Conservation (phyloP, 2,888 invertebrate genomes). For the Ophion obscuratus region DNA sequence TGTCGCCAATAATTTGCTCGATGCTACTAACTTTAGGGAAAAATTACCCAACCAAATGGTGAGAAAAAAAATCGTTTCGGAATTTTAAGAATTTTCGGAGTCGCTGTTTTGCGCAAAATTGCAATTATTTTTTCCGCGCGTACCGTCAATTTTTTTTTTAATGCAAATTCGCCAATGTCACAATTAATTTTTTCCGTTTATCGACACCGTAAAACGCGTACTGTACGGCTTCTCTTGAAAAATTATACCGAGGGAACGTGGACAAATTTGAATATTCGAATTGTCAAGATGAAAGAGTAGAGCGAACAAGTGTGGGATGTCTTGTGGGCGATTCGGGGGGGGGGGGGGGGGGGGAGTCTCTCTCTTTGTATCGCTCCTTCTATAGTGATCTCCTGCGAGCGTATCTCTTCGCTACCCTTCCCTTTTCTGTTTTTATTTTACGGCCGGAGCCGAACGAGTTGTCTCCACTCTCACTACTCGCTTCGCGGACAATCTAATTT, state of each 20-base stretch:
- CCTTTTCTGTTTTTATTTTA: conserved; percentile 34
- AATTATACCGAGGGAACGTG: not conserved
- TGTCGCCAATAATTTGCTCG: not conserved
- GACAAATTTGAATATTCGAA: conserved; percentile 33
- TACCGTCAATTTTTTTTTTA: not conserved
- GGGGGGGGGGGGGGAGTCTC: not conserved
- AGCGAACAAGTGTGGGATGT: conserved; percentile 55
- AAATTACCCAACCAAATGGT: too few relatives aligned
- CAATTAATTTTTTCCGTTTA: not conserved
- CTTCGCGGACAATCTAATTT: conserved; percentile 37
- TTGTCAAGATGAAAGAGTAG: conserved; percentile 56
- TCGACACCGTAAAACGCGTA: not conserved
- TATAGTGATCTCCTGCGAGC: conserved; percentile 56
- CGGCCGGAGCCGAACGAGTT: conserved; percentile 42
- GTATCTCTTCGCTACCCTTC: conserved; percentile 24
- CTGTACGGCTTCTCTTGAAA: too few relatives aligned
- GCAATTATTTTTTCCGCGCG: not conserved
- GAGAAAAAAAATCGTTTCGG: not conserved
- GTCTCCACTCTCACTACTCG: conserved; percentile 40
- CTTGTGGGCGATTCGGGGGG: conserved; percentile 57
- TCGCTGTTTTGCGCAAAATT: not conserved
- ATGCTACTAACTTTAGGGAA: too few relatives aligned
- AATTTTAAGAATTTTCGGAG: not conserved
- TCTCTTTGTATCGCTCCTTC: conserved; percentile 63
- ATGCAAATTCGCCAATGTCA: not conserved